Evolutionary conservation across 2,888 invertebrate species (phyloP), one percentile per base, ranked within the genome.

Genomic region (Dinocampus coccinellae): DNA sequence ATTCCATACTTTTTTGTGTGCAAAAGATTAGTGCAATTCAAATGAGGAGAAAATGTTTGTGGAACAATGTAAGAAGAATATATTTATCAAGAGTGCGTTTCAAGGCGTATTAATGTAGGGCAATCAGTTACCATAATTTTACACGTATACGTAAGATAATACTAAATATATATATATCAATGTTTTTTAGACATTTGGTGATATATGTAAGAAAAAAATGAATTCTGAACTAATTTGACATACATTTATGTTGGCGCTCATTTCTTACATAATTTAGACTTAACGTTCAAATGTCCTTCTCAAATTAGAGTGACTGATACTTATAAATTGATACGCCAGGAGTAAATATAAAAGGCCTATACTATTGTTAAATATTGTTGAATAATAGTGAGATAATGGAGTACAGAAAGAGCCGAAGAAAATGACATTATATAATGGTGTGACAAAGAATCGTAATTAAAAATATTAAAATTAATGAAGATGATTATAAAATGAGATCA

Each of bases 291-390:
- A 42, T 57, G 16, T 62, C 16, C 26, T 58, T 65, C 66, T 68
- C 60, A 36, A 34, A 69, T 72, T 65, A 71, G 72, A 70, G 73
- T 66, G 75, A 78, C 79, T 77, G 82, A 83, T 81, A 76, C 77
- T 78, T 82, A 82, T 84, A 82, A 76, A 77, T 80, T 81, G 78
- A 77, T 74, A 75, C 77, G 78, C 77, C 79, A 74, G 78, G 79
- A 74, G 69, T 42, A 75, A 76, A 76, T 79, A 73, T 79, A 75
- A 72, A 81, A 82, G 85, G 85, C 85, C 85, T 85, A 85, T 81
- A 84, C 83, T 83, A 78, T 84, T 85, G 84, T 85, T 85, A 81
- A 80, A 81, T 81, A 82, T 85, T 85, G 84, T 85, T 84, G 79
- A 83, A 79, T 77, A 81, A 55, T 79, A 79, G 76, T 78, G 80